Evolutionary conservation across 1,140 invertebrate genomes (phyloP), one percentile per base, ranked within the genome.

Genomic region (Contarinia nasturtii): DNA sequence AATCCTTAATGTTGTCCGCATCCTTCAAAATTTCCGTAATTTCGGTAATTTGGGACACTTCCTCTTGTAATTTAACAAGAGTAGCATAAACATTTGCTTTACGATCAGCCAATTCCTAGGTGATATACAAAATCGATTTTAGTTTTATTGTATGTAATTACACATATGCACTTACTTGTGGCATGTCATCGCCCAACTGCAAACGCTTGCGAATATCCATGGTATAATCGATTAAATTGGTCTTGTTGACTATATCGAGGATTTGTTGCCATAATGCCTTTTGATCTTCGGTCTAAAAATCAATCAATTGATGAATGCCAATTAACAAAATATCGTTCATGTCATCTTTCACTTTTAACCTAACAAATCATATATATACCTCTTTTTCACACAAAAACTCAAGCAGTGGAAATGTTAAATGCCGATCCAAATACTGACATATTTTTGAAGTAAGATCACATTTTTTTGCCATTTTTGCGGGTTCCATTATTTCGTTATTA

Each of bases 171-270:
- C 56, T 59, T 63, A 77, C 82, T 67, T 84, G 77, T 14, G 86
- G 85, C 50, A 80, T 81, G 62, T 80, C 75, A 52, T 88, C 80
- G 53, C 87, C 77, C 7, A 85, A 82, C 66, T 92, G 84, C 7
- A 96, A 67, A 55, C 80, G 78, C 59, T 81, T 79, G 55, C 89
- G 79, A 38, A 95, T 91, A 58, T 98, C 93, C 67, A 96, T 94
- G 37, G 87, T 83, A 75, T 95, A 97, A 77, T 98, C 95, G 55
- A 98, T 82, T 94, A 99, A 98, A 63, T 96, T 97, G 40, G 95
- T 98, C 69, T 95, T 94, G 61, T 85, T 91, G 2, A 99, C 74
- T 55, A 97, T 81, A 52, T 94, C 85, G 53, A 97, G 71, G 63
- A 97, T 97, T 19, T 83, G 86, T 66, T 86, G 80, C 1, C 94